Evolutionary conservation across 2,797 vertebrate species (phyloP), one percentile per base, ranked within the genome.

Genomic region (Molothrus aeneus): DNA sequence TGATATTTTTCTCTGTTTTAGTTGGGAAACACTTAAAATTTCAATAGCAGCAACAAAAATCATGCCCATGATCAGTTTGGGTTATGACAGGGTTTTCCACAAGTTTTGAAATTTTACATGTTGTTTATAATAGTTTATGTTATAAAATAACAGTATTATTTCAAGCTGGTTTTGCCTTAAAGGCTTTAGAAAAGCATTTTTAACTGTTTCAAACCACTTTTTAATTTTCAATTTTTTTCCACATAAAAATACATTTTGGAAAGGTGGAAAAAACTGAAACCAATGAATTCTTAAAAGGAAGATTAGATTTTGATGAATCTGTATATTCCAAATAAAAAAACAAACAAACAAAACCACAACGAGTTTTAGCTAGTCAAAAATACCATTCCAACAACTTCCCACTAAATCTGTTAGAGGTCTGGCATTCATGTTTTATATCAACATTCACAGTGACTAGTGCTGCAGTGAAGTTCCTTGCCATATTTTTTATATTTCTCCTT

Each of bases 21-120:
- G 32, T 12, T 10, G 6, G 2, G 17, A 42, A 94, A 73, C 6
- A 56, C 3, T 59, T 84, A 56, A 38, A 50, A 34, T 81, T 72
- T 85, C 63, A 77, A 32, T 13, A 72, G 36, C 5, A 79, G 8
- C 8, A 80, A 50, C 10, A 59, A 50, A 59, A 65, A 2, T 13
- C 2, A 16, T n/a, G 3, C 9, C 11, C 18, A 10, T 26, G 13
- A 50, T 57, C 0, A 4, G 0, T 64, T 38, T 75, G 17, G 3
- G 3, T 66, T 78, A 59, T 48, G 28, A 36, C 7, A 59, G 13
- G 3, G 1, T 29, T 81, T 71, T 91, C 6, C 11, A 54, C 5
- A 64, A 29, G 5, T 40, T 80, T 57, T 47, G 6, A 87, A 40
- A 21, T 31, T 36, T 25, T 43, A 15, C 2, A 7, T 36, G 5